These are phyloP conservation scores for Drosophila nikananu DNA, from an alignment of 1,140 invertebrate genomes.

Conservation along the genomic window DNA sequence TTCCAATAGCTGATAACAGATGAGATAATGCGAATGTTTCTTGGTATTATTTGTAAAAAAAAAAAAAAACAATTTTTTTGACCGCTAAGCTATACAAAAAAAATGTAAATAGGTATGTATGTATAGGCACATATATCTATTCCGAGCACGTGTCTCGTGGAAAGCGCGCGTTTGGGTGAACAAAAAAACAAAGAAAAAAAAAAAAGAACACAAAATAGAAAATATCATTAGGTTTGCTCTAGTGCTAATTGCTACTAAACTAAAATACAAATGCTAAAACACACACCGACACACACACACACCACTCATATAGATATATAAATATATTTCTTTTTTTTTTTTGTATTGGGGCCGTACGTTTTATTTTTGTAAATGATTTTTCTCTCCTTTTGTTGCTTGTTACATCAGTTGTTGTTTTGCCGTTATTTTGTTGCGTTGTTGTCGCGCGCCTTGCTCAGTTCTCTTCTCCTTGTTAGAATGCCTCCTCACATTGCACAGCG, in stretches of 20 bases:
- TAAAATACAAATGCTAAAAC: slow-evolving; percentile 43
- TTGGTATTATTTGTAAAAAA: neutral
- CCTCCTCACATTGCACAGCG: slow-evolving; percentile 11
- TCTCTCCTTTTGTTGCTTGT: slow-evolving; percentile 18
- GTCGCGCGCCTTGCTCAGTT: neutral
- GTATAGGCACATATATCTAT: neutral
- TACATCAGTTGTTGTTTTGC: slow-evolving; percentile 16
- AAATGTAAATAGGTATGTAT: neutral
- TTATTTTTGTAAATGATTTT: slow-evolving; percentile 35
- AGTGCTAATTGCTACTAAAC: slow-evolving; percentile 48
- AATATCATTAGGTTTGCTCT: slow-evolving; percentile 26
- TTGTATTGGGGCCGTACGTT: slow-evolving; percentile 42
- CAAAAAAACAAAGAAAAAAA: slow-evolving; percentile 15
- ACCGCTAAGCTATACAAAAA: neutral
- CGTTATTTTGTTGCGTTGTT: slow-evolving; percentile 16
- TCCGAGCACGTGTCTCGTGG: slow-evolving; percentile 23
- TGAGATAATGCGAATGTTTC: neutral
- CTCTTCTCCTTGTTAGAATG: neutral
- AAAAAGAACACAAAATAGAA: neutral
- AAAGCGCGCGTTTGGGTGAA: slow-evolving; percentile 39
- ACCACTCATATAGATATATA: neutral
- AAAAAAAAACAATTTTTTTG: neutral
- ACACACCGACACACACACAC: neutral
- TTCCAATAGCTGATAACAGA: neutral
- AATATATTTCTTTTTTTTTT: neutral